Conservation (phyloP, 2,113 vertebrate genomes). For the Aix galericulata region DNA sequence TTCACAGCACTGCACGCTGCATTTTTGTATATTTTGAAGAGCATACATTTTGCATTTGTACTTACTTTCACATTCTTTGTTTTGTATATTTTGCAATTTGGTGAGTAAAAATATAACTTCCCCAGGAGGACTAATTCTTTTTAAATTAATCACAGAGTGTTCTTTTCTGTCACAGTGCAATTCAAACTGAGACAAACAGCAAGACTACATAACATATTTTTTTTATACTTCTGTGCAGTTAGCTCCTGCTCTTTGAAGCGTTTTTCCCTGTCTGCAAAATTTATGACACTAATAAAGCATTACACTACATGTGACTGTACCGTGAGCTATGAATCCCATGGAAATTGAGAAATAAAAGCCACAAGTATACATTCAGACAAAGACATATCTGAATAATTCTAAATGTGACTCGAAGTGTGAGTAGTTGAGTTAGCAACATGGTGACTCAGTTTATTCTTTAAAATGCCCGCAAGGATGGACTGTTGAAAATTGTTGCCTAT, state of each 20-base stretch:
- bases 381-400: neutral
- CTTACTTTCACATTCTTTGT: neutral
- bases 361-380: constrained; percentile 3
- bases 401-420: neutral
- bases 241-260: constrained; percentile 12
- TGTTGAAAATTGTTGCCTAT: neutral
- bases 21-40: neutral
- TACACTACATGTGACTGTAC: neutral
- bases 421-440: neutral
- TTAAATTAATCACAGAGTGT: neutral
- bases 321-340: neutral
- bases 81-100: neutral
- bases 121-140: neutral
- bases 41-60: neutral
- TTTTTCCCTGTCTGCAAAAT: constrained; percentile 41
- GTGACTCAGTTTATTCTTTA: neutral
- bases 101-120: neutral
- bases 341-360: constrained; percentile 26
- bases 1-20: neutral
- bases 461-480: neutral
- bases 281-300: constrained; percentile 26
- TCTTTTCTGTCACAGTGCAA: neutral
- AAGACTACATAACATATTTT: neutral
- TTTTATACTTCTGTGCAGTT: neutral
- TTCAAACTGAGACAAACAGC: neutral